A percentile compares a stretch with the other conserved stretches of the same genome.
These are phyloP conservation scores for Pangasius djambal DNA, from an alignment of 2,797 vertebrate species.

Conservation along the genomic window DNA sequence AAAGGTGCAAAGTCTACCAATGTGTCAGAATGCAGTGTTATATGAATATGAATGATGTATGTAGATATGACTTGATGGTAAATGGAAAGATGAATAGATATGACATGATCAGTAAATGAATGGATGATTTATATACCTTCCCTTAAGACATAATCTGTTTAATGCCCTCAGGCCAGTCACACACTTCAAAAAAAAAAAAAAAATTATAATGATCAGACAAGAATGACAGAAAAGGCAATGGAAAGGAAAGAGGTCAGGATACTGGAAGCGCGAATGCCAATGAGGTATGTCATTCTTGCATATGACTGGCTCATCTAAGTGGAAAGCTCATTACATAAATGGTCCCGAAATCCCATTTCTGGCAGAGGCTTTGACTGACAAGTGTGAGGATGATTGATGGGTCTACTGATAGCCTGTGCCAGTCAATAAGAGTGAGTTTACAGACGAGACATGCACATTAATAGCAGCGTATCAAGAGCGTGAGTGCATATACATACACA, in stretches of 20 bases:
- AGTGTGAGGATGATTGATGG: slow-evolving; percentile 44
- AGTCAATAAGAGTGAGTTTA: slow-evolving; percentile 41
- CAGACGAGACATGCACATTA: slow-evolving; percentile 31
- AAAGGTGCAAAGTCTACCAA: background rate
- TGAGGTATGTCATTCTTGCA: slow-evolving; percentile 38
- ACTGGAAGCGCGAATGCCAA: background rate
- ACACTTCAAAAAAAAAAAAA: background rate
- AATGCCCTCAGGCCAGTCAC: background rate
- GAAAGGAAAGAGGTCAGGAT: slow-evolving; percentile 6
- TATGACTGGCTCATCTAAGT: slow-evolving; percentile 27
- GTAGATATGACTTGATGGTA: background rate
- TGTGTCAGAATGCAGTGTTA: background rate
- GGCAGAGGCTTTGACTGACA: slow-evolving; percentile 26
- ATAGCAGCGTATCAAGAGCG: slow-evolving; percentile 2
- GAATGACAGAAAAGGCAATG: slow-evolving; percentile 11
- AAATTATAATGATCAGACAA: slow-evolving; percentile 14
- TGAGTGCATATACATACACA: background rate
- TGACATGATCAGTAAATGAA: background rate
- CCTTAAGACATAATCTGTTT: slow-evolving; percentile 1
- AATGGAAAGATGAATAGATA: slow-evolving; percentile 3
- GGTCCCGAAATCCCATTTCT: slow-evolving; percentile 37
- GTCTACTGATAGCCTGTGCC: slow-evolving; percentile 35
- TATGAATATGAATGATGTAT: background rate
- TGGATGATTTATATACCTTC: background rate
- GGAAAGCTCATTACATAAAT: slow-evolving; percentile 43